These are phyloP conservation scores for Delichon dasypus DNA, from an alignment of 2,797 vertebrate species.

Conservation along the genomic window DNA sequence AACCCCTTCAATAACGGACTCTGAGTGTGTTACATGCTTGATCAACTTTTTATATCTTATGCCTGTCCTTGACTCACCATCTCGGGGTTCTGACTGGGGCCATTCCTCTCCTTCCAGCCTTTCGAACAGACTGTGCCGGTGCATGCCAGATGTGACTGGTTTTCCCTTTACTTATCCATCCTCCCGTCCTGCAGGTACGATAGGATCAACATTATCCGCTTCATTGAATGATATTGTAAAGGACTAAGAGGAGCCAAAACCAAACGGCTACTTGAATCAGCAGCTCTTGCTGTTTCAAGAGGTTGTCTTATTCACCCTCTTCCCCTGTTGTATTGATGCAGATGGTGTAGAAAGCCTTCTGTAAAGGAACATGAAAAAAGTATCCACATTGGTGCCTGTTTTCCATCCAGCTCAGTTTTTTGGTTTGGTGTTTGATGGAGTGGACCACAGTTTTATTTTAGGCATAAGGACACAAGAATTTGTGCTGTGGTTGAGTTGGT, in stretches of 20 bases:
- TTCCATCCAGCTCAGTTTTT: not conserved
- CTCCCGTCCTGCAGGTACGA: accelerated
- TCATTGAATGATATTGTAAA: accelerated
- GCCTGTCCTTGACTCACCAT: not conserved
- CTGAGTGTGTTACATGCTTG: not conserved
- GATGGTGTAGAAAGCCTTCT: not conserved
- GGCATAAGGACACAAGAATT: accelerated
- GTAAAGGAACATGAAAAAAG: accelerated
- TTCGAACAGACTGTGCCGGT: accelerated
- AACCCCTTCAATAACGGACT: not conserved
- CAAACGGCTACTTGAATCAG: not conserved
- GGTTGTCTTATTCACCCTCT: not conserved
- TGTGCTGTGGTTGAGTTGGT: not conserved
- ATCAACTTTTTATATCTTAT: too few relatives aligned
- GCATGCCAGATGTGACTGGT: too few relatives aligned
- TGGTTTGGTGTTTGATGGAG: accelerated
- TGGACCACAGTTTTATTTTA: not conserved
- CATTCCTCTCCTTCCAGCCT: not conserved
- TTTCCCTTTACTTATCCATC: not conserved
- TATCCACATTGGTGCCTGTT: not conserved
- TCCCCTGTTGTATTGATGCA: accelerated
- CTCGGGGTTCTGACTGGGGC: not conserved
- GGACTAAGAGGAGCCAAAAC: not conserved
- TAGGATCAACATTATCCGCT: accelerated
- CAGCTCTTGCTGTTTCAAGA: not conserved